Evolutionary conservation across 2,797 vertebrate genomes (phyloP).

Genomic region (Varecia variegata): DNA sequence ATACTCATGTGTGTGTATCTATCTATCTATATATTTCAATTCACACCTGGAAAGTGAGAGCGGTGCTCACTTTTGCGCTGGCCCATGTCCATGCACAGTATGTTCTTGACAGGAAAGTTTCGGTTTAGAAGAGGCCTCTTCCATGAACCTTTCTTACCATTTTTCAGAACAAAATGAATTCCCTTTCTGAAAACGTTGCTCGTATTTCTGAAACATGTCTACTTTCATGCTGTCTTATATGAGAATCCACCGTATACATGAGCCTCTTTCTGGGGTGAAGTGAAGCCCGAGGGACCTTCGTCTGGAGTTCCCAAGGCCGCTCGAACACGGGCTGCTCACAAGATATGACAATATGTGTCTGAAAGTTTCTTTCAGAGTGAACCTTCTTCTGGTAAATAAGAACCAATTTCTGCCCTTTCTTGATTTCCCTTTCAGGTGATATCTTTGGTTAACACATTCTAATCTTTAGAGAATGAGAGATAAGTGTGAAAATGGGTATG

Average conservation of each 20-base stretch:
- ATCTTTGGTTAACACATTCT: neutral
- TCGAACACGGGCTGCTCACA: neutral
- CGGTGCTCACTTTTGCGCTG: neutral
- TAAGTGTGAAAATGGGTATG: neutral
- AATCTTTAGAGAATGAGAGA: neutral
- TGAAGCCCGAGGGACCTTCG: neutral
- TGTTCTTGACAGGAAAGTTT: neutral
- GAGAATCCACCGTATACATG: neutral
- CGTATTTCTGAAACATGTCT: neutral
- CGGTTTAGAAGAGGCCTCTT: neutral
- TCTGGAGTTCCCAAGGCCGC: too few relatives aligned
- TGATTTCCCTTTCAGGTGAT: neutral
- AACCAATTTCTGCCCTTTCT: neutral
- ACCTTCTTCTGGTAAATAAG: neutral
- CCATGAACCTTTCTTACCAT: neutral
- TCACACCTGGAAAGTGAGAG: neutral
- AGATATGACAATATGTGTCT: accelerated
- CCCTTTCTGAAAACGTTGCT: neutral
- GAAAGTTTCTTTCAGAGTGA: neutral
- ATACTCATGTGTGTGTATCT: accelerated
- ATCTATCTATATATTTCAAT: neutral
- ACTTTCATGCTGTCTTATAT: neutral
- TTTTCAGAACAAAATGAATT: neutral
- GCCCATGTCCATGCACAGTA: too few relatives aligned
- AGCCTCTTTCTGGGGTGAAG: neutral